Conservation (phyloP, 2,888 invertebrate genomes). For the Glaucopsyche alexis region DNA sequence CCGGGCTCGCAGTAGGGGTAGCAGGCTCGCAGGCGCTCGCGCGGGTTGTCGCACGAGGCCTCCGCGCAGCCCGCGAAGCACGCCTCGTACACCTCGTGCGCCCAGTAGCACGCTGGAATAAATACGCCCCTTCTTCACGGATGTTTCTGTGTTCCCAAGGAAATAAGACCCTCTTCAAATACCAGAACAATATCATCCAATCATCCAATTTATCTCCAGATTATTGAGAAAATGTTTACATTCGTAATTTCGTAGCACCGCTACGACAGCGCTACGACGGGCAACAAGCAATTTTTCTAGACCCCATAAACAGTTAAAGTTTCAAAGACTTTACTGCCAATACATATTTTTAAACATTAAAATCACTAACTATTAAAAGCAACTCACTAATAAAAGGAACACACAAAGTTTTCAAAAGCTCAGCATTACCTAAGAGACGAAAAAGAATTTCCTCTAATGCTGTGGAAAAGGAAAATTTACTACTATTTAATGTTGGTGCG, state of each 20-base stretch:
- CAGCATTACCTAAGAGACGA: slow-evolving; percentile 10
- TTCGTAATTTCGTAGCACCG: neutral
- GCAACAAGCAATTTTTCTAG: neutral
- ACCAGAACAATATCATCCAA: too few relatives aligned
- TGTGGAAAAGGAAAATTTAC: slow-evolving; percentile 6
- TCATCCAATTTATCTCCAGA: too few relatives aligned
- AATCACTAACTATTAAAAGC: too few relatives aligned
- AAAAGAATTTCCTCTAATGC: slow-evolving; percentile 3
- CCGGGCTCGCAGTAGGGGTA: slow-evolving; percentile 76
- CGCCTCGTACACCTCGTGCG: slow-evolving; percentile 68
- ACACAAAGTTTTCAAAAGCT: neutral
- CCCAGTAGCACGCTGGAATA: slow-evolving; percentile 67
- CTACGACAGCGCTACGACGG: too few relatives aligned
- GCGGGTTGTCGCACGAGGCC: slow-evolving; percentile 72
- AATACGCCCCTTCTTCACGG: neutral
- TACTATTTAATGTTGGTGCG: slow-evolving; percentile 21
- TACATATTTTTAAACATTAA: too few relatives aligned
- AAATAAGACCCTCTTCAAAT: neutral
- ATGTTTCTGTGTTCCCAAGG: too few relatives aligned
- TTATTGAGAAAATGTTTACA: too few relatives aligned
- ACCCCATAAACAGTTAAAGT: too few relatives aligned
- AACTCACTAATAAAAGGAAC: neutral
- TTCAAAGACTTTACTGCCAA: too few relatives aligned
- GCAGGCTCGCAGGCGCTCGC: slow-evolving; percentile 70
- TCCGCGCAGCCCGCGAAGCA: slow-evolving; percentile 74